Conservation (phyloP, 2,113 vertebrate genomes). For the Naja naja region DNA sequence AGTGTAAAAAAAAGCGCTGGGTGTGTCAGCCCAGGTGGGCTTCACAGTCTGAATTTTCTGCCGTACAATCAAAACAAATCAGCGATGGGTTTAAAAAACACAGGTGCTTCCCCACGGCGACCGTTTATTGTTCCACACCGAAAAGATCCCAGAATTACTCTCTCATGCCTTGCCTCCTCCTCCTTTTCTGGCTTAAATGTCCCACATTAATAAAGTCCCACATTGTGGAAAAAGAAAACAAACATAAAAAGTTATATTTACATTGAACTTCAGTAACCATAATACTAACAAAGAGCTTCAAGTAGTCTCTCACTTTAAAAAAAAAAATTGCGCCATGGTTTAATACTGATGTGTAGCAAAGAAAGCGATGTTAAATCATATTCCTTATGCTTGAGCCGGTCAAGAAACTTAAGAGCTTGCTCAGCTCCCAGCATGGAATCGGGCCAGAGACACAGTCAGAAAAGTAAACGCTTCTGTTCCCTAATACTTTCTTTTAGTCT, state of each 20-base stretch:
- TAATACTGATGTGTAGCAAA: slow-evolving; percentile 80
- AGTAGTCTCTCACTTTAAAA: slow-evolving; percentile 66
- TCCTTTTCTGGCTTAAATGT: slow-evolving; percentile 30
- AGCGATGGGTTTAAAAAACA: slow-evolving; percentile 40
- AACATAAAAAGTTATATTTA: slow-evolving; percentile 67
- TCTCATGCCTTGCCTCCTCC: background rate
- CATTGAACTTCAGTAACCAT: slow-evolving; percentile 72
- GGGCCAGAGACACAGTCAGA: background rate
- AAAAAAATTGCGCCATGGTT: slow-evolving; percentile 63
- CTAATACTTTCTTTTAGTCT: slow-evolving; percentile 3
- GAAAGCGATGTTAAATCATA: slow-evolving; percentile 57
- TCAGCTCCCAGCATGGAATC: slow-evolving; percentile 28
- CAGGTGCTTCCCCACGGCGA: slow-evolving; percentile 13
- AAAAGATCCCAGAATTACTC: background rate
- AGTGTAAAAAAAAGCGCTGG: background rate
- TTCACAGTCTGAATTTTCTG: background rate
- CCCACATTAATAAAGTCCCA: slow-evolving; percentile 41
- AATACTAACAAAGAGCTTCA: slow-evolving; percentile 77
- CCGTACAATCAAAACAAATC: background rate
- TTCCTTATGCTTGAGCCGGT: slow-evolving; percentile 34
- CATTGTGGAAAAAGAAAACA: slow-evolving; percentile 45
- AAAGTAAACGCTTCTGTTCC: background rate
- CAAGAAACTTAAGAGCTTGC: slow-evolving; percentile 57
- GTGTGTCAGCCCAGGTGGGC: background rate
- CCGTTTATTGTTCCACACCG: slow-evolving; percentile 11